A percentile compares a stretch with the other conserved stretches of the same genome.
Conservation (phyloP, 2,113 vertebrate genomes). For the Scophthalmus maximus region DNA sequence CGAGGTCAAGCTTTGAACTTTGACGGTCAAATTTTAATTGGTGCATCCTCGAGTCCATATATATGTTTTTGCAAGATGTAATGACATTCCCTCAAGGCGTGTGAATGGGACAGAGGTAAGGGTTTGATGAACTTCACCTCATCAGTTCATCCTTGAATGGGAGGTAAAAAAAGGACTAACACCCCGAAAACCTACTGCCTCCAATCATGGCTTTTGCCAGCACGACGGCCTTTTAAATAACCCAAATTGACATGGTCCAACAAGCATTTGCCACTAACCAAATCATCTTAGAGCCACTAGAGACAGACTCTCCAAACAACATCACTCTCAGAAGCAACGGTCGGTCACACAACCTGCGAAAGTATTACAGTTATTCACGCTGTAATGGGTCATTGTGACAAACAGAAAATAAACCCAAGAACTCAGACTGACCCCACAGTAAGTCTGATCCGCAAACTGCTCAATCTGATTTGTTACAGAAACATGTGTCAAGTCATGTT, state of each 20-base stretch:
- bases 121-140: neutral
- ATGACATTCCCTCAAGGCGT: neutral
- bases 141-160: neutral
- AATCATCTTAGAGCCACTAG: constrained; percentile 4
- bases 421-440: constrained; percentile 19
- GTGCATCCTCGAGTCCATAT: too few species aligned
- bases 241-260: neutral
- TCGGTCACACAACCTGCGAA: neutral
- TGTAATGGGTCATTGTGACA: constrained; percentile 38
- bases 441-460: constrained; percentile 29
- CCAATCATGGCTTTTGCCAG: neutral
- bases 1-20: neutral
- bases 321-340: neutral
- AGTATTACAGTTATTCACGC: neutral
- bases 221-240: constrained; percentile 14
- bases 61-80: neutral
- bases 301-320: constrained; percentile 23
- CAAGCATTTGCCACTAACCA: neutral
- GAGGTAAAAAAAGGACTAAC: neutral
- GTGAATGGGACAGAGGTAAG: neutral
- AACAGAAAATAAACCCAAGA: constrained; percentile 27
- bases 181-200: neutral
- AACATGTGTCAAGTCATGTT: constrained; percentile 38
- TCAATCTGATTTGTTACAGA: constrained; percentile 50
- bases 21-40: too few species aligned